These are phyloP conservation scores for Tipula unca DNA, from an alignment of 2,888 invertebrate species.

Conservation along the genomic window DNA sequence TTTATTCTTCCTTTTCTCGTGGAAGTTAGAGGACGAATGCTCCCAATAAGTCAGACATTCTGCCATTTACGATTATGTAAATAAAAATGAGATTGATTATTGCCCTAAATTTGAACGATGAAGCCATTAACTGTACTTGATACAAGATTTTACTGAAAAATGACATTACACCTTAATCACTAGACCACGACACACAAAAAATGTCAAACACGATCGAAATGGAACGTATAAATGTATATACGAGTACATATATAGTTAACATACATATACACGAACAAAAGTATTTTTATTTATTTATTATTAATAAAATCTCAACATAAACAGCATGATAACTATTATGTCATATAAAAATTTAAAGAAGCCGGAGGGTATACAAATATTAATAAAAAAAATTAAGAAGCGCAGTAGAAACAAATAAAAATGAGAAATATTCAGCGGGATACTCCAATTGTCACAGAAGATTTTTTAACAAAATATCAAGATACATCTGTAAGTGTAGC, in stretches of 20 bases:
- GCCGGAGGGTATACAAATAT: background rate
- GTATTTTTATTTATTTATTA: background rate
- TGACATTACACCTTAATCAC: background rate
- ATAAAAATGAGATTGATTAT: no score
- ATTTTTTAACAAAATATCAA: background rate
- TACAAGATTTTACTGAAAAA: background rate
- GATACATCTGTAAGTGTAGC: background rate
- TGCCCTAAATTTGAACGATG: no score
- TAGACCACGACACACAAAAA: background rate
- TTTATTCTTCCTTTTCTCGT: no score
- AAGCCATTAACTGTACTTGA: no score
- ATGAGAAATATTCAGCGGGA: background rate
- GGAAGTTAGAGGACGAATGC: no score
- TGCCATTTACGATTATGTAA: no score
- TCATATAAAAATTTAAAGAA: background rate
- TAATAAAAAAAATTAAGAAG: background rate
- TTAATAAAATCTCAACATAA: background rate
- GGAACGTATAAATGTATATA: no score
- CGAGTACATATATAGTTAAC: background rate
- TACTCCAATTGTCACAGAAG: background rate
- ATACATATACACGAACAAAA: background rate
- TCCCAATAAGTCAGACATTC: no score
- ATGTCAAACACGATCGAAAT: background rate
- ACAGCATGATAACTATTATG: background rate
- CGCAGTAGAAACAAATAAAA: background rate